Conservation (phyloP, 2,888 invertebrate genomes). For the Phrixothrix hirtus region DNA sequence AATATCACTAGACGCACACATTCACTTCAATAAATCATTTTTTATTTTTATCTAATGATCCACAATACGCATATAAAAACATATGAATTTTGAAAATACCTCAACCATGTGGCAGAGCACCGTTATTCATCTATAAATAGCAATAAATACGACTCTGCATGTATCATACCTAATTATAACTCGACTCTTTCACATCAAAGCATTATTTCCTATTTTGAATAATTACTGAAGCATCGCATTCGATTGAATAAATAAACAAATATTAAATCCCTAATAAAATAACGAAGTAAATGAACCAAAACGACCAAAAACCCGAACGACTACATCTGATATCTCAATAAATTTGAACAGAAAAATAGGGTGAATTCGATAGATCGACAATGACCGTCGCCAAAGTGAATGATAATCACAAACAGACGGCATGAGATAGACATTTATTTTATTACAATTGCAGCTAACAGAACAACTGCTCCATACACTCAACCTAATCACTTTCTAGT, state of each 20-base stretch:
- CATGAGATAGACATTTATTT: slow-evolving; percentile 51
- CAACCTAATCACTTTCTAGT: slow-evolving; percentile 33
- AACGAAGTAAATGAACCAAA: slow-evolving; percentile 23
- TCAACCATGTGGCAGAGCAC: slow-evolving; percentile 21
- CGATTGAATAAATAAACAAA: slow-evolving; percentile 1
- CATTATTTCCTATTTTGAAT: background rate
- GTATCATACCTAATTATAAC: slow-evolving; percentile 24
- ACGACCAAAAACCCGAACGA: slow-evolving; percentile 26
- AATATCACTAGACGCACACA: background rate
- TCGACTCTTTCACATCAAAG: slow-evolving; percentile 9
- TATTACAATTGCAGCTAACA: slow-evolving; percentile 47
- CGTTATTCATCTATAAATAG: slow-evolving; percentile 24
- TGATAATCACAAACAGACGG: slow-evolving; percentile 47
- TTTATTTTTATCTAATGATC: slow-evolving; percentile 17
- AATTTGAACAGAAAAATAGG: slow-evolving; percentile 23
- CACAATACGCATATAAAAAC: slow-evolving; percentile 24
- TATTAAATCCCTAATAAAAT: slow-evolving; percentile 7
- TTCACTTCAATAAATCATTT: slow-evolving; percentile 5
- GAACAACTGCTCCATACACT: slow-evolving; percentile 47
- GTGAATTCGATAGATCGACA: slow-evolving; percentile 23
- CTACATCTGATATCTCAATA: slow-evolving; percentile 29
- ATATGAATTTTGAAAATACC: slow-evolving; percentile 23
- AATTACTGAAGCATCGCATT: background rate
- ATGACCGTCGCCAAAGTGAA: slow-evolving; percentile 42
- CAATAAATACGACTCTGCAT: too few relatives aligned